Conservation (phyloP, 2,113 vertebrate genomes). For the Bungarus multicinctus region DNA sequence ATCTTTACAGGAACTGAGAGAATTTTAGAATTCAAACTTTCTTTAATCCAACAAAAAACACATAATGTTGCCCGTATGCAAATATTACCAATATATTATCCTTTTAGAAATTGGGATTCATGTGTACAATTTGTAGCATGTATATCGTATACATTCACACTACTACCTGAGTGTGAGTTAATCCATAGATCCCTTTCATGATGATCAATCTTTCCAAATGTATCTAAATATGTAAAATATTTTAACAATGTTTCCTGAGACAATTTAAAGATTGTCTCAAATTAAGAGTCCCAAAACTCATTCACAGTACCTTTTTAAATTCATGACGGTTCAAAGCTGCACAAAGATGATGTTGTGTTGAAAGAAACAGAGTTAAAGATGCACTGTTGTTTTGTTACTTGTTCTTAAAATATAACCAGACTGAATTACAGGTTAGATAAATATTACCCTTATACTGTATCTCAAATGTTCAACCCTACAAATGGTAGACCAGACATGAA, state of each 20-base stretch:
- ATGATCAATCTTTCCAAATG: neutral
- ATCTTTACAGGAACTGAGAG: neutral
- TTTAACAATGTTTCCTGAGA: constrained; percentile 12
- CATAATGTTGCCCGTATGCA: neutral
- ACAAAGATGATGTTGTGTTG: constrained; percentile 28
- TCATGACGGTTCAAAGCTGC: constrained; percentile 24
- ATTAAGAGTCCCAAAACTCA: constrained; percentile 30
- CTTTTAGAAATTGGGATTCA: neutral
- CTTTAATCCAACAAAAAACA: neutral
- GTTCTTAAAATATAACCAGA: constrained; percentile 15
- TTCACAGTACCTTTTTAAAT: constrained; percentile 9
- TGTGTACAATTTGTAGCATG: neutral
- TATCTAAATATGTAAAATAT: constrained; percentile 32
- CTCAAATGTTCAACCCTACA: constrained; percentile 18
- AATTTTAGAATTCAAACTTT: neutral
- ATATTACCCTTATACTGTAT: neutral
- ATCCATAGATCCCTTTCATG: neutral
- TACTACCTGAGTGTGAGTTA: neutral
- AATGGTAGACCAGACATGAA: neutral
- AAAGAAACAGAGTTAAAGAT: neutral
- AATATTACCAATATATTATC: neutral
- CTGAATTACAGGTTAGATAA: neutral
- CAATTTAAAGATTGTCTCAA: constrained; percentile 29
- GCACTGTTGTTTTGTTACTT: neutral
- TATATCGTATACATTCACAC: neutral